Evolutionary conservation across 2,113 vertebrate species (phyloP).

Genomic region (Tachysurus vachellii): DNA sequence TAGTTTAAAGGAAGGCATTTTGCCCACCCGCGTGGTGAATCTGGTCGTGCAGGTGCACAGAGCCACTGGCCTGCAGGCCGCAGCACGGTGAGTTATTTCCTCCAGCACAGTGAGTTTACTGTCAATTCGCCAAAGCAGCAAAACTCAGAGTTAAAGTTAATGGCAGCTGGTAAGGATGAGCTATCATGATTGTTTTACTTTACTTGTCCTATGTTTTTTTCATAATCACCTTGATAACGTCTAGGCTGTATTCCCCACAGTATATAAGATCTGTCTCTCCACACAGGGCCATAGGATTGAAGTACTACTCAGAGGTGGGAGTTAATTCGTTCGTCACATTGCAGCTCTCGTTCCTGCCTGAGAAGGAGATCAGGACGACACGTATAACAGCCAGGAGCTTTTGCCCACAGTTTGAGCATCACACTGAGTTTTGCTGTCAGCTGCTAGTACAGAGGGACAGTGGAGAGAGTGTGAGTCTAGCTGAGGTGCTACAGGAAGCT

Average conservation of each 20-base stretch:
- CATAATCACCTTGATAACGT: background rate
- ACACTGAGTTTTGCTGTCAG: slow-evolving; percentile 76
- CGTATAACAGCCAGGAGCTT: slow-evolving; percentile 78
- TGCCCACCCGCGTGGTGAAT: slow-evolving; percentile 72
- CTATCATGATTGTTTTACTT: background rate
- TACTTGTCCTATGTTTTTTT: background rate
- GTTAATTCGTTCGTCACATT: slow-evolving; percentile 81
- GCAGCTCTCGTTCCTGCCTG: slow-evolving; percentile 82
- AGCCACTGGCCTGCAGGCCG: slow-evolving; percentile 89
- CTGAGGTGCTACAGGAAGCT: slow-evolving; percentile 82
- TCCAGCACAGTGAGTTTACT: background rate
- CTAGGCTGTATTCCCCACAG: background rate
- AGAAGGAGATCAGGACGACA: slow-evolving; percentile 70
- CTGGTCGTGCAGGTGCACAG: slow-evolving; percentile 83
- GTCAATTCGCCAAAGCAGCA: background rate
- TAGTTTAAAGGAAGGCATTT: slow-evolving; percentile 54
- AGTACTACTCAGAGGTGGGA: slow-evolving; percentile 76
- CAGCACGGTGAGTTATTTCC: slow-evolving; percentile 78
- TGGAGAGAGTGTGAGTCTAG: slow-evolving; percentile 84
- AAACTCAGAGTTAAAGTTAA: background rate
- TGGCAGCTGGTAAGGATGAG: background rate
- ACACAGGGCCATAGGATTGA: slow-evolving; percentile 77
- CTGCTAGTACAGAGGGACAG: slow-evolving; percentile 75
- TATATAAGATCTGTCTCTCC: background rate
- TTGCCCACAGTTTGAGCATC: slow-evolving; percentile 87